Evolutionary conservation across 2,797 vertebrate genomes (phyloP).

Genomic region (Acipenser ruthenus): DNA sequence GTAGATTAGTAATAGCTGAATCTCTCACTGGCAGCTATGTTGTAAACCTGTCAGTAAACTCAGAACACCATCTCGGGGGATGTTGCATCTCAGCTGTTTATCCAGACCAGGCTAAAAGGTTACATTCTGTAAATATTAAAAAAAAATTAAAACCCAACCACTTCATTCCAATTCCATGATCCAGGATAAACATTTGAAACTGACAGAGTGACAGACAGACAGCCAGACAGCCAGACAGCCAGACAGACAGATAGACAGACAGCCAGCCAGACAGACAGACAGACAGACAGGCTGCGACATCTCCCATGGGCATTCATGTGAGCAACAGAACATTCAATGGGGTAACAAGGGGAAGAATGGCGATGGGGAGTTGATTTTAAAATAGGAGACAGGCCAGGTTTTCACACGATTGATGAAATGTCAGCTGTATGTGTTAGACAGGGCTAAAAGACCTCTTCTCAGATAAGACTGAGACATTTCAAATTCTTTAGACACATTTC

Average conservation of each 20-base stretch:
- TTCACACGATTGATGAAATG: too few relatives aligned
- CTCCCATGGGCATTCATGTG: slow-evolving; percentile 44
- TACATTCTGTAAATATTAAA: slow-evolving; percentile 9
- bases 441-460: too few relatives aligned
- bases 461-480: too few relatives aligned
- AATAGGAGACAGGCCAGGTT: too few relatives aligned
- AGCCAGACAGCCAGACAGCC: slow-evolving; percentile 6
- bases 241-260: not conserved
- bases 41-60: slow-evolving; percentile 34
- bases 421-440: too few relatives aligned
- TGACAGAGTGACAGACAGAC: slow-evolving; percentile 23
- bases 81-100: slow-evolving; percentile 66
- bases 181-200: slow-evolving; percentile 66
- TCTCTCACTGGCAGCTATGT: too few relatives aligned
- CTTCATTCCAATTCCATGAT: slow-evolving; percentile 13
- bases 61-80: slow-evolving; percentile 28
- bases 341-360: slow-evolving; percentile 32
- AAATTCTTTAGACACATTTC: too few relatives aligned
- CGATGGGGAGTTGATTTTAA: slow-evolving; percentile 17
- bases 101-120: slow-evolving; percentile 44
- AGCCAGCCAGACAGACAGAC: slow-evolving; percentile 23
- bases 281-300: slow-evolving; percentile 32
- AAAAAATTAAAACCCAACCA: not conserved
- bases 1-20: too few relatives aligned
- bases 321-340: slow-evolving; percentile 46